Evolutionary conservation across 1,140 invertebrate species (phyloP).

Genomic region (Sminthurinus signatus): DNA sequence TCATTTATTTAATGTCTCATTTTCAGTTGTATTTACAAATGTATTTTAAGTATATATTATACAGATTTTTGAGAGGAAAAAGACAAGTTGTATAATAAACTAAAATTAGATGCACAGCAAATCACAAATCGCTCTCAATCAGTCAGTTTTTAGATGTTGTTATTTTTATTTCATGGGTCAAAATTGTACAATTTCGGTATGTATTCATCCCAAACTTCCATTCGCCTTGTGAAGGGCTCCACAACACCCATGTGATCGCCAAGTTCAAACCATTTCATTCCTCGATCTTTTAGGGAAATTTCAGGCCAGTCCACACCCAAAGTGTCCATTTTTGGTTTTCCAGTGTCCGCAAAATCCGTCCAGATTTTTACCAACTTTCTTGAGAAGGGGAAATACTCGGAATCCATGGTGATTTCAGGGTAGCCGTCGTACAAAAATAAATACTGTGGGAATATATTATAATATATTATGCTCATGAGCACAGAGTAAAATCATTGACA

Average conservation of each 20-base stretch:
- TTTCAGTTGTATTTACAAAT: too few relatives aligned
- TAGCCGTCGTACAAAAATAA: slow-evolving; percentile 27
- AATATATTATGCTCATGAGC: too few relatives aligned
- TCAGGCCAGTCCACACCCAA: not conserved
- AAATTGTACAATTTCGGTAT: not conserved
- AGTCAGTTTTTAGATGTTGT: too few relatives aligned
- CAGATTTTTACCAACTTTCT: slow-evolving; percentile 27
- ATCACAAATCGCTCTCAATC: too few relatives aligned
- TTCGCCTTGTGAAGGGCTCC: not conserved
- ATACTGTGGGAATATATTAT: too few relatives aligned
- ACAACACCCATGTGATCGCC: not conserved
- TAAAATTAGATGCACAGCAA: too few relatives aligned
- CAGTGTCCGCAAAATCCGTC: slow-evolving; percentile 27
- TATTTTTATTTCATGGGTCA: not conserved
- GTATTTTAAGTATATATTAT: too few relatives aligned
- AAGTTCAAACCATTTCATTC: slow-evolving; percentile 1
- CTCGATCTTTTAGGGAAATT: not conserved
- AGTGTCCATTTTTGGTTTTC: too few relatives aligned
- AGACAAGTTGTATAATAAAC: too few relatives aligned
- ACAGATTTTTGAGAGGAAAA: too few relatives aligned
- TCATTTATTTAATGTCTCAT: too few relatives aligned
- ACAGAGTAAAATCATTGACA: too few relatives aligned
- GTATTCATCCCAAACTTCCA: slow-evolving; percentile 1
- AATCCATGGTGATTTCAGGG: slow-evolving; percentile 20
- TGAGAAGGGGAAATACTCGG: slow-evolving; percentile 21